Evolutionary conservation across 1,140 invertebrate genomes (phyloP).

Genomic region (Drosophila ohnishii): DNA sequence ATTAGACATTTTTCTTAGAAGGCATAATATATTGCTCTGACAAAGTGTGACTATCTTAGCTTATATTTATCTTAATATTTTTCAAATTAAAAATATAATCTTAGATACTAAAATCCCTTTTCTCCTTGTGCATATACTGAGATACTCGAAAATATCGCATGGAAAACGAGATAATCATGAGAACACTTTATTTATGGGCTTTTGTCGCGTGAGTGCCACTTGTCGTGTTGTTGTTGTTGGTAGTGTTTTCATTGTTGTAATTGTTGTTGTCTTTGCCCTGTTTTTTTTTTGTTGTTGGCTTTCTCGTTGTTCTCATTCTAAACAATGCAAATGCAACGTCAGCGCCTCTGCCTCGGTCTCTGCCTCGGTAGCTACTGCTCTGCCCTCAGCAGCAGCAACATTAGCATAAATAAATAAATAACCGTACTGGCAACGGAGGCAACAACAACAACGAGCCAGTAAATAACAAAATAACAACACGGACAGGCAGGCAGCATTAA

Average conservation of each 20-base stretch:
- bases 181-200: slow-evolving; percentile 68
- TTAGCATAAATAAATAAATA: slow-evolving; percentile 82
- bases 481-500: slow-evolving; percentile 39
- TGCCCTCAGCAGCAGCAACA: slow-evolving; percentile 43
- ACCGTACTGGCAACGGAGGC: slow-evolving; percentile 53
- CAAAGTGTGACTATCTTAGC: neutral
- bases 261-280: slow-evolving; percentile 37
- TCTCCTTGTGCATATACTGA: slow-evolving; percentile 3
- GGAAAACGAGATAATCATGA: slow-evolving; percentile 57
- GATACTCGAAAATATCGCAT: slow-evolving; percentile 41
- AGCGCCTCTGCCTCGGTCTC: slow-evolving; percentile 30
- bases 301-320: slow-evolving; percentile 73
- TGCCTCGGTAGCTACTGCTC: neutral
- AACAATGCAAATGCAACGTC: slow-evolving; percentile 69
- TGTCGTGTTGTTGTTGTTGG: slow-evolving; percentile 36
- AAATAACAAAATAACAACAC: slow-evolving; percentile 60
- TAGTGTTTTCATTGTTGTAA: neutral
- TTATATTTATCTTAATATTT: too few relatives aligned
- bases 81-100: neutral
- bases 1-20: neutral
- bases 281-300: slow-evolving; percentile 34
- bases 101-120: neutral
- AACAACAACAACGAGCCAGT: slow-evolving; percentile 43
- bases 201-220: slow-evolving; percentile 72
- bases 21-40: neutral